A percentile compares a stretch with the other conserved stretches of the same genome.
phyloP scores from a whole-genome alignment of 2,888 invertebrate species.

The Tholera decimalis region DNA sequence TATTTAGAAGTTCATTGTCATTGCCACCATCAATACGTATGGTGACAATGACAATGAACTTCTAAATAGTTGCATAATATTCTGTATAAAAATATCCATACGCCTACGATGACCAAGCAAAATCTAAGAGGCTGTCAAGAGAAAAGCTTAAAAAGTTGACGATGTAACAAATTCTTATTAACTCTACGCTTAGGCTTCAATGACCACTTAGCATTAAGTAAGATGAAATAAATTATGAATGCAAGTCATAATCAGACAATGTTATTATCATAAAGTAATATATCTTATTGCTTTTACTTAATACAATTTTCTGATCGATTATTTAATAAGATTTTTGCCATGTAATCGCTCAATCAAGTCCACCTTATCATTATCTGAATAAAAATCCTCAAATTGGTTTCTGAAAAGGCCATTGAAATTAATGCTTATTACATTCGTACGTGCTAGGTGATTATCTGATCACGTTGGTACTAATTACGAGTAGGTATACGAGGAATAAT shows the following conservation, averaged over 20 bases:
- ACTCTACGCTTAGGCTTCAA: neutral
- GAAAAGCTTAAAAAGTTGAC: slow-evolving; percentile 3
- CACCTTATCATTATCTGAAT: neutral
- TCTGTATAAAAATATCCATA: neutral
- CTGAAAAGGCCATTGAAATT: neutral
- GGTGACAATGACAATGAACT: slow-evolving; percentile 15
- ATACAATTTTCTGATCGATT: neutral
- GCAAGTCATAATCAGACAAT: neutral
- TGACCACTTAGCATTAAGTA: slow-evolving; percentile 15
- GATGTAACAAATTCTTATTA: neutral
- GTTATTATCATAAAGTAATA: slow-evolving; percentile 12
- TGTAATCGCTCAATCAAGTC: neutral
- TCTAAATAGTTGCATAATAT: neutral
- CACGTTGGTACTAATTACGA: slow-evolving; percentile 22
- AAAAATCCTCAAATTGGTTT: neutral
- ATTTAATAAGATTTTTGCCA: neutral
- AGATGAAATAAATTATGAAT: slow-evolving; percentile 2
- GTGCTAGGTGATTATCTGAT: slow-evolving; percentile 10
- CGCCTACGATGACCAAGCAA: slow-evolving; percentile 4
- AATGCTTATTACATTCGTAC: neutral
- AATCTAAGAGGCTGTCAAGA: slow-evolving; percentile 2
- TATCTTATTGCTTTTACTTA: neutral
- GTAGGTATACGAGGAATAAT: slow-evolving; percentile 17
- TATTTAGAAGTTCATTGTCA: slow-evolving; percentile 13
- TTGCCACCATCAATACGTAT: neutral